phyloP scores from a whole-genome alignment of 35 echinoderm and acorn worm genomes.

The Amphiura filiformis region DNA sequence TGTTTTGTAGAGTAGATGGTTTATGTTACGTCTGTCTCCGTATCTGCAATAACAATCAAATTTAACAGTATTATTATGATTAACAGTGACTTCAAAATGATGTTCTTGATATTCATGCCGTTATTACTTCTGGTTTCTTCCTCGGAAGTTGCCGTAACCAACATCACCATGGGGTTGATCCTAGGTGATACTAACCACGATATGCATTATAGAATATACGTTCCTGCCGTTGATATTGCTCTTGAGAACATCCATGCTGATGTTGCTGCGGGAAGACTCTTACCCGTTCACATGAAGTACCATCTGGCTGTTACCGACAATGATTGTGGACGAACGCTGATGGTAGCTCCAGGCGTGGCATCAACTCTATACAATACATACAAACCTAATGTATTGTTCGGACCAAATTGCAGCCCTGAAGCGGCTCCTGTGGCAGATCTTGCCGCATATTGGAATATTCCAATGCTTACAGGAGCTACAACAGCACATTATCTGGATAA shows the following conservation, averaged over 20 bases:
- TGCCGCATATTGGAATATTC: slow-evolving; percentile 22
- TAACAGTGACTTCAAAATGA: too few relatives aligned
- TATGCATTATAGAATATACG: background rate
- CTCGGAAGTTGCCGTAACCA: background rate
- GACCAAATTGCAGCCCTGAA: slow-evolving; percentile 19
- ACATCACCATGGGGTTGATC: background rate
- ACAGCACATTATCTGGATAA: slow-evolving; percentile 7
- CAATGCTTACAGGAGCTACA: slow-evolving; percentile 15
- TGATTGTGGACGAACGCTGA: background rate
- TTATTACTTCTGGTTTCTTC: too few relatives aligned
- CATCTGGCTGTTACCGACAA: background rate
- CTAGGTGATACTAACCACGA: background rate
- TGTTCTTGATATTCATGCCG: too few relatives aligned
- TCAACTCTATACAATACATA: background rate
- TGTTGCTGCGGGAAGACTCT: background rate
- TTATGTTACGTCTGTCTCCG: too few relatives aligned
- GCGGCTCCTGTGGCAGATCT: background rate
- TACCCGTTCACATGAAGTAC: slow-evolving; percentile 1
- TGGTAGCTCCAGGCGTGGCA: background rate
- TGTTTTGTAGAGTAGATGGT: too few relatives aligned
- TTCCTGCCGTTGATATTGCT: slow-evolving; percentile 37
- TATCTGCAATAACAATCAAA: too few relatives aligned
- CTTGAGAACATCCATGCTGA: background rate
- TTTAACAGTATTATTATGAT: too few relatives aligned
- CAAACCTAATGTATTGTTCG: slow-evolving; percentile 22